A percentile compares a stretch with the other conserved stretches of the same genome.
Evolutionary conservation across 2,888 invertebrate species (phyloP).

Genomic region (Anoplius nigerrimus): DNA sequence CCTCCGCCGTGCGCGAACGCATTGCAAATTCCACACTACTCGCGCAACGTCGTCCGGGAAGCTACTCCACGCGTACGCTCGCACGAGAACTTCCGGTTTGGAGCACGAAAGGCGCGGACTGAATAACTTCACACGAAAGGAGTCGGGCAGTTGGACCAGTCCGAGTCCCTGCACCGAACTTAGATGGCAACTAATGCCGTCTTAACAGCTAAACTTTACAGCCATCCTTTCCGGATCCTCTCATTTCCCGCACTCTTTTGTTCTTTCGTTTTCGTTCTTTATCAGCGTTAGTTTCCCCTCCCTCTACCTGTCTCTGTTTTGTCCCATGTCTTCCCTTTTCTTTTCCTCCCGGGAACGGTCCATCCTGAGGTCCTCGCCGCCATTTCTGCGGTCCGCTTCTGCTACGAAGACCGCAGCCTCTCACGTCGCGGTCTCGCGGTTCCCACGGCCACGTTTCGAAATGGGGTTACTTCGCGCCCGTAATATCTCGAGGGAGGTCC

Average conservation of each 20-base stretch:
- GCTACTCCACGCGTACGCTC: too few relatives aligned
- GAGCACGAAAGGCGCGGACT: conserved; percentile 5
- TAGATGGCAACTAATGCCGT: conserved; percentile 42
- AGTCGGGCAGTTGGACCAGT: conserved; percentile 19
- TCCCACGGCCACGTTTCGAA: conserved; percentile 12
- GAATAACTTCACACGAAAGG: conserved; percentile 37
- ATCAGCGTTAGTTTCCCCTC: too few relatives aligned
- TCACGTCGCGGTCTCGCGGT: neutral
- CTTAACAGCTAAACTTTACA: conserved; percentile 48
- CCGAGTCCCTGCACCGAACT: conserved; percentile 36
- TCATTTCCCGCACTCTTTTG: too few relatives aligned
- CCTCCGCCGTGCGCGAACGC: too few relatives aligned
- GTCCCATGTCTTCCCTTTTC: too few relatives aligned
- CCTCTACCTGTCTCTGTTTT: conserved; percentile 6
- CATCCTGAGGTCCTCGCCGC: neutral
- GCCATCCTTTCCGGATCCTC: conserved; percentile 6
- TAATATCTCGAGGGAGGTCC: neutral
- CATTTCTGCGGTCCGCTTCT: neutral
- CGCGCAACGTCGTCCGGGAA: too few relatives aligned
- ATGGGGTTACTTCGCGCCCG: conserved; percentile 15
- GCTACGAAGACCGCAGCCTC: too few relatives aligned
- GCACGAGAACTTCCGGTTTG: too few relatives aligned
- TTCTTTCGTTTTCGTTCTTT: too few relatives aligned
- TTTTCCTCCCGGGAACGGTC: neutral
- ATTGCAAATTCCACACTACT: too few relatives aligned